Evolutionary conservation across 2,797 vertebrate genomes (phyloP), one percentile per base, ranked within the genome.

Genomic region (Heterohyrax brucei): DNA sequence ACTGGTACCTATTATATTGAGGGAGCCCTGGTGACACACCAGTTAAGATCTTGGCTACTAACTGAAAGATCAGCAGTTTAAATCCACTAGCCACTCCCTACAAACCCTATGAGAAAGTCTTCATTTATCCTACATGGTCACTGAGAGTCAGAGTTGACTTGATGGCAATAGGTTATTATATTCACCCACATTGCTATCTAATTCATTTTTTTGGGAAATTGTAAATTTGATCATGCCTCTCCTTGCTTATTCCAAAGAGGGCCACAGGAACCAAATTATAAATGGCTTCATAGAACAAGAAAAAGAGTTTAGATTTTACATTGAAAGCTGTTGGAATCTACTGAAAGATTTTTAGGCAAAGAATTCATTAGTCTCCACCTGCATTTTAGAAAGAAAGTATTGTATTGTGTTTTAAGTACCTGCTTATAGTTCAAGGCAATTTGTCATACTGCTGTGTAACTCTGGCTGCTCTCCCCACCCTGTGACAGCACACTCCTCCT

Each of bases 341-440:
- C 1, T 88, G 64, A 50, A 59, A 66, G 22, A 78, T 64, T 81
- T 81, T 86, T 93, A 89, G 86, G 28, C 18, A 24, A 6, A 9
- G 62, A 50, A 61, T 26, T 72, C 22, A 9, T 18, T 80, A 28
- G 7, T 72, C 22, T 91, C 10, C 48, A 61, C 24, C 92, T 95
- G 44, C 7, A n/a, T 89, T 95, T 94, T 89, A 50, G 62, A 82
- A 91, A 88, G 82, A 59, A 39, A 39, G 39, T 39, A 39, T 39
- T 39, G 39, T 39, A 39, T 39, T 39, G 39, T 39, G 39, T 39
- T 39, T 39, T 39, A 39, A 39, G 39, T 39, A 39, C 39, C 39
- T 39, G 39, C 39, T 39, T 39, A 39, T 39, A 39, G 39, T 39
- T 39, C 39, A 39, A 39, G 39, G 39, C 39, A 39, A 3, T 39